Percentiles rank a stretch among this genome's conserved stretches.
phyloP scores from a whole-genome alignment of 2,113 vertebrate genomes.

The Candoia aspera region DNA sequence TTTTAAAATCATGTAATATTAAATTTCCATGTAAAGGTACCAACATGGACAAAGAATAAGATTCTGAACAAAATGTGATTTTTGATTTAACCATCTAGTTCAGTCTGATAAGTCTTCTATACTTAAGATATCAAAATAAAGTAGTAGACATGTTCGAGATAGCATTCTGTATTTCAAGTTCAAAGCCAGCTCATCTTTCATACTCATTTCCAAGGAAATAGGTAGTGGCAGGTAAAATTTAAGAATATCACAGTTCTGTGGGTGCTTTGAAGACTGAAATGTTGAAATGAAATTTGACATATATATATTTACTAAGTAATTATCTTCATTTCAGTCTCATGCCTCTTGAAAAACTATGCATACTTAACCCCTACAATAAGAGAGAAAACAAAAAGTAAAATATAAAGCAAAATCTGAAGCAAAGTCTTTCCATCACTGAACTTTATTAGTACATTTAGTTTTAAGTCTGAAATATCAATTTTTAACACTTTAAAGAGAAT shows the following conservation, averaged over 20 bases:
- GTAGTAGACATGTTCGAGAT: not conserved
- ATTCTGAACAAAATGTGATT: not conserved
- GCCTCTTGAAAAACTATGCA: not conserved
- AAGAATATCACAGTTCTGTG: not conserved
- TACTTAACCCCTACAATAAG: not conserved
- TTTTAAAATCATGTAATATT: not conserved
- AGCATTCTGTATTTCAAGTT: not conserved
- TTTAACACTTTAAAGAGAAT: not conserved
- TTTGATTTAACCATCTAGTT: not conserved
- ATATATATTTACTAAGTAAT: not conserved
- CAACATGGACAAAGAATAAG: not conserved
- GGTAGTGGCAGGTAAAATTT: not conserved
- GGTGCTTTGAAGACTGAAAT: not conserved
- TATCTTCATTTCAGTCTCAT: not conserved
- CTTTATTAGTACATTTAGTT: not conserved
- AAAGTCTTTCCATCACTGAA: not conserved
- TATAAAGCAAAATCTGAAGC: not conserved
- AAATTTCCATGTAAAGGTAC: not conserved
- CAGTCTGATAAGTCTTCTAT: not conserved
- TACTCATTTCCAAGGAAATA: not conserved
- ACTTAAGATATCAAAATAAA: not conserved
- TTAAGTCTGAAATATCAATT: not conserved
- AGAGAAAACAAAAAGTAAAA: not conserved
- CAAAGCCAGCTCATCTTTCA: not conserved
- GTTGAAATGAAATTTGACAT: not conserved